Percentiles rank a stretch among this genome's conserved stretches.
Conservation (phyloP, 2,888 invertebrate species). For the Serrognathus titanus region DNA sequence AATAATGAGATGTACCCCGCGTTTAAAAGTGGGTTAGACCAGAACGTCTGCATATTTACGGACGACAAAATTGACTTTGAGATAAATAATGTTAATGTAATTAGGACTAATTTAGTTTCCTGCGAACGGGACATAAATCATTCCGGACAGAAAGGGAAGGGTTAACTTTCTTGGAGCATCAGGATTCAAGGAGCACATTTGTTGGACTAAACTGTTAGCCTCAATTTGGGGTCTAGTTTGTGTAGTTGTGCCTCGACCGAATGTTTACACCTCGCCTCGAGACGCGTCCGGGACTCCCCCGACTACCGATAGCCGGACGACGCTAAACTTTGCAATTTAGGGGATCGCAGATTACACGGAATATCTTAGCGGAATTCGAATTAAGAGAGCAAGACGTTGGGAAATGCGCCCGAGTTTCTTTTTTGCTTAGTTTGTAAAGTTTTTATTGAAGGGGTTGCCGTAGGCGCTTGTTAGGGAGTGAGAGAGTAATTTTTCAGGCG, state of each 20-base stretch:
- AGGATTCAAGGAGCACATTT: slow-evolving; percentile 1
- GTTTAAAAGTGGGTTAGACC: too few species aligned
- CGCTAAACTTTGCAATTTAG: too few species aligned
- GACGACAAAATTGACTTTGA: too few species aligned
- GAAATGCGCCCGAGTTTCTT: not conserved
- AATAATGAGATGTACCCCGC: too few species aligned
- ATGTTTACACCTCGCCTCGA: not conserved
- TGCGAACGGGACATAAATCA: not conserved
- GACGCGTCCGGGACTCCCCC: not conserved
- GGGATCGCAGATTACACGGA: too few species aligned
- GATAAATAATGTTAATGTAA: not conserved
- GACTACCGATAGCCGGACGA: too few species aligned
- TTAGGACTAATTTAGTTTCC: not conserved
- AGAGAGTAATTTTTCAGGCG: not conserved
- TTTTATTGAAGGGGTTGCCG: not conserved
- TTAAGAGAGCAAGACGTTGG: not conserved
- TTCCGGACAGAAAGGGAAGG: slow-evolving; percentile 1
- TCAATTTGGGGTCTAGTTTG: not conserved
- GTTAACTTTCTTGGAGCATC: not conserved
- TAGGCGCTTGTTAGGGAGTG: too few species aligned
- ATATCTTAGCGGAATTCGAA: not conserved
- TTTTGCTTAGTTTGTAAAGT: not conserved
- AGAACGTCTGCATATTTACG: too few species aligned
- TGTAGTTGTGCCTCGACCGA: not conserved
- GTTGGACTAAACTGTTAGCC: slow-evolving; percentile 1